A percentile compares a stretch with the other conserved stretches of the same genome.
Evolutionary conservation across 2,797 vertebrate genomes (phyloP).

Genomic region (Naso thynnoides): DNA sequence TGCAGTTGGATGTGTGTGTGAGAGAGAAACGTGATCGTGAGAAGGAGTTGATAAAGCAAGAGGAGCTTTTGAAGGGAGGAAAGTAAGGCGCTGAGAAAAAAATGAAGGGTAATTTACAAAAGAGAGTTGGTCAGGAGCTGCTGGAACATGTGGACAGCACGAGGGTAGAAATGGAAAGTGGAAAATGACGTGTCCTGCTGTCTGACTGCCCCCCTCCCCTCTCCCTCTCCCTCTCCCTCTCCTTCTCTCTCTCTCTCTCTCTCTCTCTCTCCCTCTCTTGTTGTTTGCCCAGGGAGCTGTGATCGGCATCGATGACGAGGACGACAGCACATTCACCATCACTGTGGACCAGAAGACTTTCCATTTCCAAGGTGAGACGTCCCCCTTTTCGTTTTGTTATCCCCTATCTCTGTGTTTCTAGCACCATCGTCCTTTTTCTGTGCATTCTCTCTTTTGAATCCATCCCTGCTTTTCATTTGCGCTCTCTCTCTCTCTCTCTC

Average conservation of each 20-base stretch:
- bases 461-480: conserved; percentile 47
- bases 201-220: conserved; percentile 79
- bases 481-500: conserved; percentile 14
- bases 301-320: conserved; percentile 99
- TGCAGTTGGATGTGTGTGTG: conserved; percentile 40
- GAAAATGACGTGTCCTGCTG: conserved; percentile 91
- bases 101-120: conserved; percentile 57
- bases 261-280: conserved; percentile 75
- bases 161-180: conserved; percentile 85
- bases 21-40: conserved; percentile 64
- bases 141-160: conserved; percentile 80
- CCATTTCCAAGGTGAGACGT: conserved; percentile 98
- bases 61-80: conserved; percentile 65
- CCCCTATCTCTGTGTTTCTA: conserved; percentile 23
- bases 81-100: conserved; percentile 70
- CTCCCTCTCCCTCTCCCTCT: background rate
- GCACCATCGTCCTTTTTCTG: conserved; percentile 34
- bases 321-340: conserved; percentile 99
- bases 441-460: conserved; percentile 39
- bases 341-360: conserved; percentile 99
- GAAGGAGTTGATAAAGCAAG: conserved; percentile 37
- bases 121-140: conserved; percentile 78
- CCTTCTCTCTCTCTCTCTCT: background rate
- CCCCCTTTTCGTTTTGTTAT: conserved; percentile 8
- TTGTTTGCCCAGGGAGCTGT: conserved; percentile 96